phyloP scores from a whole-genome alignment of 2,797 vertebrate species.

The Anniella stebbinsi region DNA sequence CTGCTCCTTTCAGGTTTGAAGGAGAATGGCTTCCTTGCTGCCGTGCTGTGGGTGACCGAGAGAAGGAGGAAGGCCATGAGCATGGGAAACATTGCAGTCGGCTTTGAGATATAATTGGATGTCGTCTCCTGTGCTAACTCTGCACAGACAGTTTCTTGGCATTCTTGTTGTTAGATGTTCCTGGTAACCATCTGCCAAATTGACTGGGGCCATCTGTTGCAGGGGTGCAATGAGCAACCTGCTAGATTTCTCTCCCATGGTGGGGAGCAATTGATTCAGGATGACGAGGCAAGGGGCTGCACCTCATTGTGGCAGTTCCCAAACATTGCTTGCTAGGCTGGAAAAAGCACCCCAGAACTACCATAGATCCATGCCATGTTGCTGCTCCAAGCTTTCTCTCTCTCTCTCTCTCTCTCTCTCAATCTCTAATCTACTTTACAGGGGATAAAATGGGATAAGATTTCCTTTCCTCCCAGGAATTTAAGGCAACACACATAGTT shows the following conservation, averaged over 20 bases:
- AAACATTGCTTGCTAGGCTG: neutral
- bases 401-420: neutral
- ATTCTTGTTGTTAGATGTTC: constrained; percentile 26
- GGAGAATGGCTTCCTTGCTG: neutral
- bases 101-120: neutral
- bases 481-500: neutral
- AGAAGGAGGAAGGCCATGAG: constrained; percentile 20
- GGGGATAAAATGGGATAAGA: neutral
- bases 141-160: neutral
- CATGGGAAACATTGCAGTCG: neutral
- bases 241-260: constrained; percentile 1
- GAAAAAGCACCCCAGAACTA: neutral
- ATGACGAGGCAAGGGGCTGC: neutral
- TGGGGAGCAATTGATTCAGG: neutral
- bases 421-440: neutral
- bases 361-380: neutral
- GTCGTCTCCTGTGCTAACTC: neutral
- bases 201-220: constrained; percentile 18
- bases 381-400: neutral
- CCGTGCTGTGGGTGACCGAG: neutral
- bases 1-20: constrained; percentile 47
- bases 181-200: constrained; percentile 35
- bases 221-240: constrained; percentile 5
- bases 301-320: neutral
- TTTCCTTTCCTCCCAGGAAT: neutral